These are phyloP conservation scores for Zootermopsis nevadensis DNA, from an alignment of 2,888 invertebrate genomes.

Conservation along the genomic window DNA sequence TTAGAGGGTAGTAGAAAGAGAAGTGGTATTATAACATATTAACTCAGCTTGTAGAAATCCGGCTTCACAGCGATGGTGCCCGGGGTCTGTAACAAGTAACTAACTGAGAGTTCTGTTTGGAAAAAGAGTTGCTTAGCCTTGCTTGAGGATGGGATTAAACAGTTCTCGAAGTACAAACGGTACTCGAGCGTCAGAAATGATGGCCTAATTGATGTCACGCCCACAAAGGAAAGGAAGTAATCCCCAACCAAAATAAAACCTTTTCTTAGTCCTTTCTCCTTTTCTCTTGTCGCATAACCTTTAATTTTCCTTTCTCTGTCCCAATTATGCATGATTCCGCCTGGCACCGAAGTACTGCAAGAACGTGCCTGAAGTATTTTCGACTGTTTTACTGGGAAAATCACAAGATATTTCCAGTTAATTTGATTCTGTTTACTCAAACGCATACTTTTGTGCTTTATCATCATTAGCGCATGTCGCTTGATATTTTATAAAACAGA, in stretches of 20 bases:
- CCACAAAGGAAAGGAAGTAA: neutral
- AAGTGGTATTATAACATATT: too few relatives aligned
- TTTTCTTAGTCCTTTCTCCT: conserved; percentile 4
- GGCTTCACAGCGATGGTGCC: too few relatives aligned
- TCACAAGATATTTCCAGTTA: neutral
- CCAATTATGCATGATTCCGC: conserved; percentile 22
- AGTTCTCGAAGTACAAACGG: neutral
- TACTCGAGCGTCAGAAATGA: conserved; percentile 16
- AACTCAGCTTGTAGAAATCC: too few relatives aligned
- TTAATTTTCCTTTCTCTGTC: conserved; percentile 2
- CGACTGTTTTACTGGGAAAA: neutral
- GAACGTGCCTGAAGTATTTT: neutral
- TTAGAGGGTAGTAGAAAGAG: too few relatives aligned
- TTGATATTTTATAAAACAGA: neutral
- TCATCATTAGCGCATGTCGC: neutral
- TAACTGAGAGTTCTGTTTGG: too few relatives aligned
- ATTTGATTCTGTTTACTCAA: neutral
- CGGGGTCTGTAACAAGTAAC: too few relatives aligned
- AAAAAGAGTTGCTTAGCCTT: too few relatives aligned
- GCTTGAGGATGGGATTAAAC: too few relatives aligned
- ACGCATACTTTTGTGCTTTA: neutral
- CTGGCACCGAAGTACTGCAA: neutral
- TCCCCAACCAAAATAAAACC: neutral
- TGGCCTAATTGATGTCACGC: conserved; percentile 24
- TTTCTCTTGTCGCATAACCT: conserved; percentile 17